phyloP scores from a whole-genome alignment of 2,888 invertebrate species.

The Meiosimyza decipiens region DNA sequence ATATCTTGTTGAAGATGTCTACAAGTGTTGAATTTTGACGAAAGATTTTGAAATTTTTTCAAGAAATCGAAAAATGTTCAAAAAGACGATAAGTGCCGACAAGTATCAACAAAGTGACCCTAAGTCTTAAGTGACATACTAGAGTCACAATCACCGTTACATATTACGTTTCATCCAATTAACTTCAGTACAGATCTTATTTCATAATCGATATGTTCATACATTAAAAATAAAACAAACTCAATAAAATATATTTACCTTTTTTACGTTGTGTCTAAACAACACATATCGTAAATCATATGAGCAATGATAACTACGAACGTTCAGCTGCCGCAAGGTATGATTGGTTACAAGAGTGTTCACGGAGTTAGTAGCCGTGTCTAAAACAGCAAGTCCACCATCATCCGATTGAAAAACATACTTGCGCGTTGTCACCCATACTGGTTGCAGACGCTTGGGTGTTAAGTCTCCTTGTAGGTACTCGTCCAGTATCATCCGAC shows the following conservation, averaged over 20 bases:
- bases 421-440: conserved; percentile 85
- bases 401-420: conserved; percentile 89
- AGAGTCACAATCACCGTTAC: too few relatives aligned
- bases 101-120: too few relatives aligned
- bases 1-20: too few relatives aligned
- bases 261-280: conserved; percentile 89
- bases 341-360: conserved; percentile 87
- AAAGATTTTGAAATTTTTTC: too few relatives aligned
- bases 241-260: conserved; percentile 71
- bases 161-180: too few relatives aligned
- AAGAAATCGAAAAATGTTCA: too few relatives aligned
- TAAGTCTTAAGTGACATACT: too few relatives aligned
- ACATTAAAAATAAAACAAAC: neutral
- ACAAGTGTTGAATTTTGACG: too few relatives aligned
- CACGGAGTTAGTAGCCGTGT: conserved; percentile 82
- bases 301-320: conserved; percentile 87
- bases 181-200: too few relatives aligned
- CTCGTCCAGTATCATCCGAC: conserved; percentile 86
- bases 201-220: too few relatives aligned
- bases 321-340: conserved; percentile 87
- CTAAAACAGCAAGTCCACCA: conserved; percentile 82
- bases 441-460: conserved; percentile 78
- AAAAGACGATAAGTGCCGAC: too few relatives aligned
- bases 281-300: conserved; percentile 87
- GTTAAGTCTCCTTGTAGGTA: conserved; percentile 82